Percentiles rank a stretch among this genome's conserved stretches.
Evolutionary conservation across 2,888 invertebrate species (phyloP).

Genomic region (Aphidoletes aphidimyza): DNA sequence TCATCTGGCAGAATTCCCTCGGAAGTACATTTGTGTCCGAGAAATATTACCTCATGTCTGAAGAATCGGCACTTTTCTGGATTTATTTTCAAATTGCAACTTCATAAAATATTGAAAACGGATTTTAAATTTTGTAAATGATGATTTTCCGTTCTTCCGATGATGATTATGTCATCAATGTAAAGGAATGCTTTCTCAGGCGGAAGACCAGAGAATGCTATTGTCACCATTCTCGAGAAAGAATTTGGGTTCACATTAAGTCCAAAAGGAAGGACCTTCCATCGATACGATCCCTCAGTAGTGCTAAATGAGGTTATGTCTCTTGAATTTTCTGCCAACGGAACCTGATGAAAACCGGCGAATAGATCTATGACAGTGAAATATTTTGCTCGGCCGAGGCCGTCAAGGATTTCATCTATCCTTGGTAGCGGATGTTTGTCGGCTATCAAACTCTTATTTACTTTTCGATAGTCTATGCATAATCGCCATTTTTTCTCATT

Average conservation of each 20-base stretch:
- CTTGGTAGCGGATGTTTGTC: slow-evolving; percentile 56
- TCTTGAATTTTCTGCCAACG: slow-evolving; percentile 55
- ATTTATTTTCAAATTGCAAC: slow-evolving; percentile 57
- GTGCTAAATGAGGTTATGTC: slow-evolving; percentile 58
- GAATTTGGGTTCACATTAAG: slow-evolving; percentile 58
- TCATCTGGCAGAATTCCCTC: slow-evolving; percentile 55
- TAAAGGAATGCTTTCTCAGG: slow-evolving; percentile 58
- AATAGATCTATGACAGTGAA: slow-evolving; percentile 56
- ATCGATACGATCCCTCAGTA: slow-evolving; percentile 58
- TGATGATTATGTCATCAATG: slow-evolving; percentile 59
- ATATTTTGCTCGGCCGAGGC: slow-evolving; percentile 56
- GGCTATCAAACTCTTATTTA: slow-evolving; percentile 56
- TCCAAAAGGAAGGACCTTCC: slow-evolving; percentile 58
- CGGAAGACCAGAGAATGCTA: slow-evolving; percentile 58
- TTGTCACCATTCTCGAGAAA: slow-evolving; percentile 60
- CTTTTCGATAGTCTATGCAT: background rate
- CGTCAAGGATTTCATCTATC: slow-evolving; percentile 3
- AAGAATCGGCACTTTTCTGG: slow-evolving; percentile 58
- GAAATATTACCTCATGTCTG: slow-evolving; percentile 57
- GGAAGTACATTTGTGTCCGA: slow-evolving; percentile 56
- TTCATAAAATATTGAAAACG: too few species aligned
- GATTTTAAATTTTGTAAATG: too few species aligned
- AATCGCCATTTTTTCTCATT: slow-evolving; percentile 55
- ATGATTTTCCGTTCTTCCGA: too few species aligned
- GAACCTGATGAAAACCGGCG: slow-evolving; percentile 56